Conservation (phyloP, 2,888 invertebrate genomes). For the Agonopterix arenella region DNA sequence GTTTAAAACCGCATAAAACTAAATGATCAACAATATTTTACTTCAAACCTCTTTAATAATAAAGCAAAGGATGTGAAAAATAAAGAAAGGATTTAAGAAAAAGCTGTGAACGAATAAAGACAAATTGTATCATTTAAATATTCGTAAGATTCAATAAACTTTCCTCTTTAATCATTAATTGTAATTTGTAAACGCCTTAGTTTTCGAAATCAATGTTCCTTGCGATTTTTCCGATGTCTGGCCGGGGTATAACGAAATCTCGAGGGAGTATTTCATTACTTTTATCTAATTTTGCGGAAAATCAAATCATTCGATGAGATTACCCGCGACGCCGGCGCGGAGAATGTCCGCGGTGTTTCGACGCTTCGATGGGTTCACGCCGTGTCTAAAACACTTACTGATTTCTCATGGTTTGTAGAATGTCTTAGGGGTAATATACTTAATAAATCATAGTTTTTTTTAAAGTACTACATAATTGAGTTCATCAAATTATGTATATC, state of each 20-base stretch:
- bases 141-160: too few relatives aligned
- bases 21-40: too few relatives aligned
- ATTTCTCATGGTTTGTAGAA: not conserved
- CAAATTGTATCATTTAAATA: too few relatives aligned
- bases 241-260: conserved; percentile 31
- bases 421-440: too few relatives aligned
- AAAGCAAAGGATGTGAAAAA: too few relatives aligned
- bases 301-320: conserved; percentile 73
- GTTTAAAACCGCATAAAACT: too few relatives aligned
- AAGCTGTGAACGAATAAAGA: too few relatives aligned
- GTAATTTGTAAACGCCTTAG: not conserved
- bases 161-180: not conserved
- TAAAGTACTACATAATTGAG: too few relatives aligned
- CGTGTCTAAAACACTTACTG: not conserved
- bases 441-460: too few relatives aligned
- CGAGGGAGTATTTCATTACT: conserved; percentile 68
- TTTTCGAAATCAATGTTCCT: conserved; percentile 19
- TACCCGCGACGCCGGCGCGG: conserved; percentile 39
- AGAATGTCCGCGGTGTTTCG: not conserved
- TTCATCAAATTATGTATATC: too few relatives aligned
- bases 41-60: too few relatives aligned
- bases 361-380: conserved; percentile 17
- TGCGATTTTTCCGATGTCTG: conserved; percentile 34
- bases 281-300: conserved; percentile 74
- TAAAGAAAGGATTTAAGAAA: too few relatives aligned